Evolutionary conservation across 2,888 invertebrate species (phyloP).

Genomic region (Sussaba pulchella): DNA sequence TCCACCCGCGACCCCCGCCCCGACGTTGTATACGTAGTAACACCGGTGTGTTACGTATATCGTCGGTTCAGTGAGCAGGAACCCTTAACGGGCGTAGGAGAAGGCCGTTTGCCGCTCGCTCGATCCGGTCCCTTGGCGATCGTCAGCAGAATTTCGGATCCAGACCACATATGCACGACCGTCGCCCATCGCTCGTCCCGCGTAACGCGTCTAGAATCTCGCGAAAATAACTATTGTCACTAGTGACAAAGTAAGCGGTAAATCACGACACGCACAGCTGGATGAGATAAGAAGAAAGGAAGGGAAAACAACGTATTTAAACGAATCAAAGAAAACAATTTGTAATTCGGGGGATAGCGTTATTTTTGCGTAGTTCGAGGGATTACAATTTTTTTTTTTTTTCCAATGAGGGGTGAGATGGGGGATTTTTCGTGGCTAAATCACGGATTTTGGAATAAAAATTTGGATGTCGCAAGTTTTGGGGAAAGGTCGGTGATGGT

Average conservation of each 20-base stretch:
- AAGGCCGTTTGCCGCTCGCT: slow-evolving; percentile 35
- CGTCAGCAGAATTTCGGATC: slow-evolving; percentile 82
- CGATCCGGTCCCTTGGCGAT: slow-evolving; percentile 77
- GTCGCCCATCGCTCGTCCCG: slow-evolving; percentile 34
- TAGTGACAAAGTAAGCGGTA: slow-evolving; percentile 53
- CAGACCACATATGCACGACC: slow-evolving; percentile 77
- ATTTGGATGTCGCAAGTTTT: neutral
- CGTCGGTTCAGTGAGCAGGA: slow-evolving; percentile 80
- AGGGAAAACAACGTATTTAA: slow-evolving; percentile 16
- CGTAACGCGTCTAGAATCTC: slow-evolving; percentile 9
- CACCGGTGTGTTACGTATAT: slow-evolving; percentile 45
- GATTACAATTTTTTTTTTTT: too few species aligned
- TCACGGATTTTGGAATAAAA: too few species aligned
- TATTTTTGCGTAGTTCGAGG: neutral
- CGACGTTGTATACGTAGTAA: neutral
- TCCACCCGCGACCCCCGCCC: slow-evolving; percentile 64
- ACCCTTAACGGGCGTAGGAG: slow-evolving; percentile 77
- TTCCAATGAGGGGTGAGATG: too few species aligned
- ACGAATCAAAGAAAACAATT: neutral
- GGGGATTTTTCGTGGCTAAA: too few species aligned
- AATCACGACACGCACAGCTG: slow-evolving; percentile 41
- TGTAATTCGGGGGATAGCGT: neutral
- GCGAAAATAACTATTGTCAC: slow-evolving; percentile 49
- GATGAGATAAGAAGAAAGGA: slow-evolving; percentile 27
- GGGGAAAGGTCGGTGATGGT: neutral